phyloP scores from a whole-genome alignment of 2,888 invertebrate genomes.

The Argynnis bischoffii region DNA sequence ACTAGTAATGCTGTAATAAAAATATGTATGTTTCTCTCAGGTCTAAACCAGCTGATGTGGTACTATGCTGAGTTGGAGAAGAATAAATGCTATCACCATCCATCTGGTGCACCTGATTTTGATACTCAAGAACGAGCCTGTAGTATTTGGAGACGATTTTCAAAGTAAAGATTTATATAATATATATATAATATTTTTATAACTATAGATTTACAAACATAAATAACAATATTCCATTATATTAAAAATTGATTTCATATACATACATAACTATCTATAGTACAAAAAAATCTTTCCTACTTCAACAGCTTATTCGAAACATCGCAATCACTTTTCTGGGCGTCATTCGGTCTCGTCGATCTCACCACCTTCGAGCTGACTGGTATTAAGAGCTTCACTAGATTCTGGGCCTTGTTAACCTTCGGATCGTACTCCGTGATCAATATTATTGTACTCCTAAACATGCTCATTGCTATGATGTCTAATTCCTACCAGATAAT shows the following conservation, averaged over 20 bases:
- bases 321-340: constrained; percentile 98
- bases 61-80: constrained; percentile 96
- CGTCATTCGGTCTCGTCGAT: constrained; percentile 97
- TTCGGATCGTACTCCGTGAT: constrained; percentile 99
- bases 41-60: constrained; percentile 94
- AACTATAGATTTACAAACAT: too few relatives aligned
- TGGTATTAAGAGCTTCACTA: constrained; percentile 97
- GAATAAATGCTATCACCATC: constrained; percentile 90
- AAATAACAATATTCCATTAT: too few relatives aligned
- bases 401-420: constrained; percentile 98
- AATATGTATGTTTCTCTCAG: constrained; percentile 58
- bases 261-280: too few relatives aligned
- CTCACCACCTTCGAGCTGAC: constrained; percentile 96
- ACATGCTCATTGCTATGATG: constrained; percentile 99
- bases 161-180: constrained; percentile 83
- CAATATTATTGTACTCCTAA: constrained; percentile 97
- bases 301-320: constrained; percentile 95
- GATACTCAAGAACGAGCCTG: constrained; percentile 92
- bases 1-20: too few relatives aligned
- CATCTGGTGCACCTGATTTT: constrained; percentile 90
- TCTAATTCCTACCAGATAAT: constrained; percentile 99
- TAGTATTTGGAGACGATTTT: constrained; percentile 93
- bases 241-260: too few relatives aligned
- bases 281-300: background rate
- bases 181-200: background rate